Conservation (phyloP, 2,888 invertebrate genomes). For the Rhamphomyia laevipes region DNA sequence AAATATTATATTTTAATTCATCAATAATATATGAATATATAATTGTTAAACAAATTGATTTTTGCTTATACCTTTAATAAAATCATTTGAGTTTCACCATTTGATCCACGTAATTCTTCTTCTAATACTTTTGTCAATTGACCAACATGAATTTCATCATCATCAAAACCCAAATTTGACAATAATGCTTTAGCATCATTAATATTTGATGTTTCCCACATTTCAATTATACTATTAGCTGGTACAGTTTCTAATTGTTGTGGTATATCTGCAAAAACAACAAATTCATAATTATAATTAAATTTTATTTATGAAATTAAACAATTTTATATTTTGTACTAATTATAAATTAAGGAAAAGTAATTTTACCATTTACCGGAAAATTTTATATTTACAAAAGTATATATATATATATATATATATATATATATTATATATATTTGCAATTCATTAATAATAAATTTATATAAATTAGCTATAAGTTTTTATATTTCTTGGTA, state of each 20-base stretch:
- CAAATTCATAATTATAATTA: background rate
- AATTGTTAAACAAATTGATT: too few species aligned
- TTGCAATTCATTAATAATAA: too few species aligned
- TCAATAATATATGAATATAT: too few species aligned
- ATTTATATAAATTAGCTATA: too few species aligned
- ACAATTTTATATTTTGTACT: background rate
- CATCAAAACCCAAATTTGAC: constrained; percentile 53
- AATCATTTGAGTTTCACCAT: constrained; percentile 30
- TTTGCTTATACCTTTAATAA: constrained; percentile 29
- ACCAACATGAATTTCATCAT: constrained; percentile 44
- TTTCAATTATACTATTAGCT: constrained; percentile 48
- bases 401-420: too few species aligned
- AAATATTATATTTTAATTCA: background rate
- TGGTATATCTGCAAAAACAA: constrained; percentile 28
- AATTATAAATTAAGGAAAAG: background rate
- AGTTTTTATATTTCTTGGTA: too few species aligned
- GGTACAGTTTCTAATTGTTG: constrained; percentile 31
- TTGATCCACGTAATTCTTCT: constrained; percentile 45
- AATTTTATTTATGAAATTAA: background rate
- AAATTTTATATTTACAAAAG: background rate
- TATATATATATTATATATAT: too few species aligned
- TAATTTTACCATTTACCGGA: background rate
- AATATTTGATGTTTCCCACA: constrained; percentile 63
- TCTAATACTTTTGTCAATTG: constrained; percentile 58
- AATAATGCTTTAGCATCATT: constrained; percentile 51